phyloP scores from a whole-genome alignment of 2,888 invertebrate genomes.

The Conus canariensis region DNA sequence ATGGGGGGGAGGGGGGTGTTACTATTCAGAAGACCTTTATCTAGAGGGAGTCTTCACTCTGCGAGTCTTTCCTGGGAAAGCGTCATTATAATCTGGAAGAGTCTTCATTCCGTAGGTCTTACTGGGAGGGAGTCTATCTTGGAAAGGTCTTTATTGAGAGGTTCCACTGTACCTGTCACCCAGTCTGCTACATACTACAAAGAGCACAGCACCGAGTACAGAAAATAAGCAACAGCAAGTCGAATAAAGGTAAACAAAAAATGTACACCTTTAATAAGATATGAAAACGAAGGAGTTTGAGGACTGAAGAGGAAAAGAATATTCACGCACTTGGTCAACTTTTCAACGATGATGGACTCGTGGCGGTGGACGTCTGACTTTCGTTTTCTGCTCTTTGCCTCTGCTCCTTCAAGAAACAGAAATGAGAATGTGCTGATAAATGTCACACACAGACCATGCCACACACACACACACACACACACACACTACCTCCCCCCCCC shows the following conservation, averaged over 20 bases:
- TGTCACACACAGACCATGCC: neutral
- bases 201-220: too few relatives aligned
- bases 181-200: too few relatives aligned
- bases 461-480: neutral
- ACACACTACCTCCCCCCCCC: neutral
- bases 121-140: neutral
- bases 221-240: too few relatives aligned
- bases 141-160: neutral
- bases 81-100: too few relatives aligned
- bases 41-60: too few relatives aligned
- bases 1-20: too few relatives aligned
- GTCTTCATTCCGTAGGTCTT: too few relatives aligned
- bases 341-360: conserved; percentile 49
- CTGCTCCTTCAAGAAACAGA: conserved; percentile 4
- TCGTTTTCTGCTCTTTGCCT: conserved; percentile 40
- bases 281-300: neutral
- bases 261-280: too few relatives aligned
- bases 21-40: too few relatives aligned
- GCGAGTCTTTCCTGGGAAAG: too few relatives aligned
- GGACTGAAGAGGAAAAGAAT: neutral
- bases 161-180: too few relatives aligned
- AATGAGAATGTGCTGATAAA: neutral
- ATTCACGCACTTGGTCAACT: conserved; percentile 58
- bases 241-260: too few relatives aligned
- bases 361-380: conserved; percentile 43